phyloP scores from a whole-genome alignment of 2,888 invertebrate species.

The Acanthosepion lycidas region DNA sequence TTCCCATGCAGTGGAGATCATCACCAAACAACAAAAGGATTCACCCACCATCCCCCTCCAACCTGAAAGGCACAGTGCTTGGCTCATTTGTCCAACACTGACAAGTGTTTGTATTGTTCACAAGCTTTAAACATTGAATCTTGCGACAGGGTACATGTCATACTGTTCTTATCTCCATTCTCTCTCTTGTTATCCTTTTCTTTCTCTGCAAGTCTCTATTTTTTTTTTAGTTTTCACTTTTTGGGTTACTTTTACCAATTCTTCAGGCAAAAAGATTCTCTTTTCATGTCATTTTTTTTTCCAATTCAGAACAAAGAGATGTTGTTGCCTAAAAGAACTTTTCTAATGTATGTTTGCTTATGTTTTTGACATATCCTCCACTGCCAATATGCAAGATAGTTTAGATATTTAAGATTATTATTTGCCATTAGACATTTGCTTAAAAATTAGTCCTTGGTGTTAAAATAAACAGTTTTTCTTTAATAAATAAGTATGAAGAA shows the following conservation, averaged over 20 bases:
- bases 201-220: not conserved
- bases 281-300: not conserved
- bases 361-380: not conserved
- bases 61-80: not conserved
- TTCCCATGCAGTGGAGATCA: slow-evolving; percentile 10
- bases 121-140: not conserved
- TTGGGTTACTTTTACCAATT: not conserved
- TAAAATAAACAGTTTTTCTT: not conserved
- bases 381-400: not conserved
- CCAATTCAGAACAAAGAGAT: not conserved
- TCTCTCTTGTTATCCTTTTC: not conserved
- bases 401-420: not conserved
- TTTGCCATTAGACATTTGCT: not conserved
- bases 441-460: not conserved
- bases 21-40: slow-evolving; percentile 33
- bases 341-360: not conserved
- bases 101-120: slow-evolving; percentile 23
- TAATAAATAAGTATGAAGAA: too few species aligned
- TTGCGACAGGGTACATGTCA: not conserved
- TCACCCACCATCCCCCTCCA: not conserved
- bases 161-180: not conserved
- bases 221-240: too few species aligned
- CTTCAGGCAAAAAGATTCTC: not conserved
- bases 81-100: not conserved
- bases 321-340: not conserved